Evolutionary conservation across 2,113 vertebrate species (phyloP).

Genomic region (Tauraco erythrolophus): DNA sequence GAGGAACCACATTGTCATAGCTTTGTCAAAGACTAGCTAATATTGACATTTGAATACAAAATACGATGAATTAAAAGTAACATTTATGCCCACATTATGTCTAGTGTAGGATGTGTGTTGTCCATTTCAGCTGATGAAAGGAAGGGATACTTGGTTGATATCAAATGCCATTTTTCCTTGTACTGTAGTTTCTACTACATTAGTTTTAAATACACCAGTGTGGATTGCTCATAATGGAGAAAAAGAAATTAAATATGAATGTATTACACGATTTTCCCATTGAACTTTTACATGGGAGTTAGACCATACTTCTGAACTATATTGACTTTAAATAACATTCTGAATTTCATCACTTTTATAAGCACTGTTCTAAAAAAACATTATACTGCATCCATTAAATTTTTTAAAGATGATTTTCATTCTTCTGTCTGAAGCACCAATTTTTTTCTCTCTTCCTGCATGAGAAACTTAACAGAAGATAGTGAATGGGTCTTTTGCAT

Average conservation of each 20-base stretch:
- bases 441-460: not conserved
- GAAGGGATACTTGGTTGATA: not conserved
- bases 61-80: not conserved
- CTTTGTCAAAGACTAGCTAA: not conserved
- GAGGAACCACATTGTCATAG: not conserved
- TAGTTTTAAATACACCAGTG: conserved; percentile 44
- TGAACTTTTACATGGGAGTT: conserved; percentile 34
- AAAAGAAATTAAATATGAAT: conserved; percentile 68
- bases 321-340: conserved; percentile 41
- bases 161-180: conserved; percentile 29
- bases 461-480: not conserved
- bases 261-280: conserved; percentile 57
- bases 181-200: conserved; percentile 40
- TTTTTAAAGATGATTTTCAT: conserved; percentile 44
- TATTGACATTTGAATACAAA: not conserved
- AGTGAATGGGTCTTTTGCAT: not conserved
- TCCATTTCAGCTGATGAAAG: not conserved
- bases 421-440: conserved; percentile 28
- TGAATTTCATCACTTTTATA: conserved; percentile 44
- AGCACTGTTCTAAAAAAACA: conserved; percentile 33
- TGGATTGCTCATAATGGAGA: conserved; percentile 43
- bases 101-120: not conserved
- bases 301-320: conserved; percentile 13
- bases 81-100: not conserved
- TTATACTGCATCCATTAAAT: conserved; percentile 8